Evolutionary conservation across 2,113 vertebrate species (phyloP).

Genomic region (Sander lucioperca): DNA sequence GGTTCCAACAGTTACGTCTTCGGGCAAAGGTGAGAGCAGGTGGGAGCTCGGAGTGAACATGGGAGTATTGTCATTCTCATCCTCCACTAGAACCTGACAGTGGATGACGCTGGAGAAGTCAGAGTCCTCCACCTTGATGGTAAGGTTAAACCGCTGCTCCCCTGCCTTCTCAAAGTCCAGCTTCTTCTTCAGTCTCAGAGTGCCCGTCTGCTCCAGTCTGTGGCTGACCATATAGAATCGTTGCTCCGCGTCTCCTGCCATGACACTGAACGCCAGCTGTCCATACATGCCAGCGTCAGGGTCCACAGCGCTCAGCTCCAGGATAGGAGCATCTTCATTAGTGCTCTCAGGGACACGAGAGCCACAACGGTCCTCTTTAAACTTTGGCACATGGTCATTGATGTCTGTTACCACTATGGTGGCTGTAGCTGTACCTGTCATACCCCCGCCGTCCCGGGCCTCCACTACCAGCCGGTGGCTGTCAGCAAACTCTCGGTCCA

Average conservation of each 20-base stretch:
- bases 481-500: constrained; percentile 87
- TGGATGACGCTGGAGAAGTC: constrained; percentile 88
- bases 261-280: constrained; percentile 86
- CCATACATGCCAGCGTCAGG: constrained; percentile 84
- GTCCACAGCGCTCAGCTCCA: constrained; percentile 87
- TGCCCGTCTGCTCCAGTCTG: constrained; percentile 82
- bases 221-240: constrained; percentile 88
- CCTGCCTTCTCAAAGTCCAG: constrained; percentile 89
- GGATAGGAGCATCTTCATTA: constrained; percentile 78
- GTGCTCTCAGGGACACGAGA: constrained; percentile 82
- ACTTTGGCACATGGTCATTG: constrained; percentile 89
- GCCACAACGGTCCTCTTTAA: constrained; percentile 82
- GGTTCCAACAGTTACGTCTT: constrained; percentile 84
- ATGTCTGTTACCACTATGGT: constrained; percentile 85
- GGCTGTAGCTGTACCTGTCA: constrained; percentile 87
- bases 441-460: constrained; percentile 89
- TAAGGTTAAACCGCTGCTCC: constrained; percentile 90
- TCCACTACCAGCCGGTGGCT: constrained; percentile 86
- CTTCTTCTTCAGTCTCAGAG: constrained; percentile 85
- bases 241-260: constrained; percentile 87
- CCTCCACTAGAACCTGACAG: constrained; percentile 88
- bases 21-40: constrained; percentile 81
- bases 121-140: constrained; percentile 88
- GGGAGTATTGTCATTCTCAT: constrained; percentile 90
- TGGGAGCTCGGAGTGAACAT: constrained; percentile 84